Conservation (phyloP, 2,797 vertebrate genomes). For the Monodelphis domestica region DNA sequence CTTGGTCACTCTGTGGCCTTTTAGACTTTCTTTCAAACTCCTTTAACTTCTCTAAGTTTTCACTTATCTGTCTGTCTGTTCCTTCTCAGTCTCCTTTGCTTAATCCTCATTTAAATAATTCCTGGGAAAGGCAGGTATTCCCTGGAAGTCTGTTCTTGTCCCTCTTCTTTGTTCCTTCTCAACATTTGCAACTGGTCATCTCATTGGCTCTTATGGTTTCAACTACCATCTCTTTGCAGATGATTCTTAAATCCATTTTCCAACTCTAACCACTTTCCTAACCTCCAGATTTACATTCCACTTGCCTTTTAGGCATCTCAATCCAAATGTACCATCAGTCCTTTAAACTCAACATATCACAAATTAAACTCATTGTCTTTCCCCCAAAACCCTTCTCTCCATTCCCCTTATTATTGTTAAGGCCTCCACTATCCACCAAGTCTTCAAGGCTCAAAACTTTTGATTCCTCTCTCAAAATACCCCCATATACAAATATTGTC, state of each 20-base stretch:
- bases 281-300: neutral
- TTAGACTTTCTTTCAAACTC: neutral
- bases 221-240: neutral
- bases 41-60: neutral
- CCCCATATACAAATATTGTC: neutral
- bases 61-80: neutral
- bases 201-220: neutral
- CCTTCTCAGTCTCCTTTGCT: neutral
- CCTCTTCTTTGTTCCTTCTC: neutral
- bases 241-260: neutral
- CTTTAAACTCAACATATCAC: neutral
- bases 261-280: neutral
- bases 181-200: neutral
- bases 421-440: neutral
- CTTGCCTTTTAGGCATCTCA: neutral
- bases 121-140: neutral
- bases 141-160: neutral
- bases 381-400: neutral
- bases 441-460: neutral
- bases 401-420: neutral
- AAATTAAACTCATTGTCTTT: neutral
- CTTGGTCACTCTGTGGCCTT: neutral
- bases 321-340: too few relatives aligned
- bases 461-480: neutral
- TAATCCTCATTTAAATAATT: neutral